These are phyloP conservation scores for Typhlichthys subterraneus DNA, from an alignment of 2,797 vertebrate genomes.

Conservation along the genomic window DNA sequence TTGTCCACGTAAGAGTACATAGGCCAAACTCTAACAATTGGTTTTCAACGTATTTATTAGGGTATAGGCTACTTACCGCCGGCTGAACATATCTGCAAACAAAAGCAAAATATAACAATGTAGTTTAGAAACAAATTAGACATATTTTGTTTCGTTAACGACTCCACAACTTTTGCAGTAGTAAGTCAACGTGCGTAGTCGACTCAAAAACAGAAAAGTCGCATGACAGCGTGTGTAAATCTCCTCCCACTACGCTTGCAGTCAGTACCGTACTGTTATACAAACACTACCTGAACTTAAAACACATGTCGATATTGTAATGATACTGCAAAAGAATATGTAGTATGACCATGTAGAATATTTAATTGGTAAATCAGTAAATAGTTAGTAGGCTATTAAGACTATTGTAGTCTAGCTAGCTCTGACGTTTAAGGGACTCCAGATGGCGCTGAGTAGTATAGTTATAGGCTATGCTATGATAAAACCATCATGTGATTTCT, in stretches of 20 bases:
- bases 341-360: background rate
- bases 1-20: no score
- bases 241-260: background rate
- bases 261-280: no score
- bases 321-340: background rate
- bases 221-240: background rate
- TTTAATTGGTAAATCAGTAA: no score
- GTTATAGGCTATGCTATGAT: no score
- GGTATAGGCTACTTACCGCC: constrained; percentile 59
- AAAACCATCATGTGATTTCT: no score
- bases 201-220: background rate
- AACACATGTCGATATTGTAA: no score
- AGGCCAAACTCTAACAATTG: background rate
- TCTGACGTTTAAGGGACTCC: constrained; percentile 8
- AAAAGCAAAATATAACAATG: constrained; percentile 30
- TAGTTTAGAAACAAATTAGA: constrained; percentile 20
- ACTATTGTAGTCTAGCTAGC: no score
- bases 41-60: background rate
- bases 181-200: no score
- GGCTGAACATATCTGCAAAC: constrained; percentile 13
- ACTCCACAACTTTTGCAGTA: constrained; percentile 61
- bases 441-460: constrained; percentile 39
- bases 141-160: background rate
- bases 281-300: no score
- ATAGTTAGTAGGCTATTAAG: no score